A percentile compares a stretch with the other conserved stretches of the same genome.
Conservation (phyloP, 2,113 vertebrate genomes). For the Caranx ignobilis region DNA sequence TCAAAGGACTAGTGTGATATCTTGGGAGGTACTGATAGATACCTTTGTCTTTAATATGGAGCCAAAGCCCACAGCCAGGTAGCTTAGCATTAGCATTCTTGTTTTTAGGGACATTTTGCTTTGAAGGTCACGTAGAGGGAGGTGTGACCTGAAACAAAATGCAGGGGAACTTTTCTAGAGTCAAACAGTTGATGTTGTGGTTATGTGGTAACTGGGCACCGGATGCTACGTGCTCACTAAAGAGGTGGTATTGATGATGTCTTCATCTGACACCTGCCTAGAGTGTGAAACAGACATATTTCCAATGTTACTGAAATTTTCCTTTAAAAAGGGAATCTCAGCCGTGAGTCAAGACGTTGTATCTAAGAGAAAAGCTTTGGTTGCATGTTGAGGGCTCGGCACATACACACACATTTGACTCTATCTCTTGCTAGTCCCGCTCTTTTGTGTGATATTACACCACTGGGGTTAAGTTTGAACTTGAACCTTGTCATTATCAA, state of each 20-base stretch:
- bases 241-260: background rate
- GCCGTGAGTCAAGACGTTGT: background rate
- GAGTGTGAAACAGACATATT: background rate
- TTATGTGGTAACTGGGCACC: background rate
- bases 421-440: background rate
- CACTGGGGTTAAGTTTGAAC: background rate
- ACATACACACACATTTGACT: background rate
- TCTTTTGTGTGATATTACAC: background rate
- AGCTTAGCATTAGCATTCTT: too few relatives aligned
- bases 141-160: background rate
- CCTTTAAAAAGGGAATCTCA: background rate
- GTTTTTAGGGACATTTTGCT: too few relatives aligned
- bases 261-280: background rate
- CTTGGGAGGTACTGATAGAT: background rate
- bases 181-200: background rate
- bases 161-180: too few relatives aligned
- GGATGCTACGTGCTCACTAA: background rate
- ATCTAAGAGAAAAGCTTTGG: background rate
- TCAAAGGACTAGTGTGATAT: background rate
- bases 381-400: background rate
- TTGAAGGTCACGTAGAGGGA: background rate
- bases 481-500: background rate
- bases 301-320: background rate
- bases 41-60: background rate
- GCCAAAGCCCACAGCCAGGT: background rate